Percentiles rank a stretch among this genome's conserved stretches.
These are phyloP conservation scores for Nematolebias whitei DNA, from an alignment of 2,113 vertebrate species.

Conservation along the genomic window DNA sequence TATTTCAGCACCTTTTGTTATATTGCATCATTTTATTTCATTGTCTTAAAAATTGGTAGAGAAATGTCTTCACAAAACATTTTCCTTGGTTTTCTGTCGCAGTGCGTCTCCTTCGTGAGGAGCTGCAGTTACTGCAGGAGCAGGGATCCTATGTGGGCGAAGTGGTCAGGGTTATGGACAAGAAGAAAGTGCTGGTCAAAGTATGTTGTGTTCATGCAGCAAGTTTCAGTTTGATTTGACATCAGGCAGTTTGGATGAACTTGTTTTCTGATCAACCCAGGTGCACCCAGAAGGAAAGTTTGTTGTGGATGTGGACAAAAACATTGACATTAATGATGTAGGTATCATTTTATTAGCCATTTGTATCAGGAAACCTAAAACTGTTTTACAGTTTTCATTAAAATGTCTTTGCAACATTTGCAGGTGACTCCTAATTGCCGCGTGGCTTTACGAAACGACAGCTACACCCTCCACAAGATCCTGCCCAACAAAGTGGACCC, in stretches of 20 bases:
- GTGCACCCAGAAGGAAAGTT: conserved; percentile 98
- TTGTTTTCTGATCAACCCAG: conserved; percentile 65
- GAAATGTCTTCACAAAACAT: not conserved
- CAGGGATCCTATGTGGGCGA: conserved; percentile 98
- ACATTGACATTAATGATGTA: conserved; percentile 98
- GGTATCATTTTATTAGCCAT: conserved; percentile 66
- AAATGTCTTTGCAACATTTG: not conserved
- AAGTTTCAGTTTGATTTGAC: not conserved
- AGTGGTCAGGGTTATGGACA: conserved; percentile 98
- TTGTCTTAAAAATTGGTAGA: not conserved
- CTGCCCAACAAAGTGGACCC: conserved; percentile 98
- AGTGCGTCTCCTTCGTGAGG: conserved; percentile 95
- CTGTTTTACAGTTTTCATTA: not conserved
- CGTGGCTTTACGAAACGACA: conserved; percentile 95
- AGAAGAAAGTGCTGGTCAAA: conserved; percentile 99
- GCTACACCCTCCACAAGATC: conserved; percentile 98
- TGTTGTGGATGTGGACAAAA: conserved; percentile 98
- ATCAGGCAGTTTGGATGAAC: not conserved
- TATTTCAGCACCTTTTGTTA: not conserved
- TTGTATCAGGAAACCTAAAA: not conserved
- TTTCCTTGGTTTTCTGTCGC: not conserved
- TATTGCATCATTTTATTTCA: not conserved
- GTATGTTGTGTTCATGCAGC: conserved; percentile 59
- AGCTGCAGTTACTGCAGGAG: conserved; percentile 96
- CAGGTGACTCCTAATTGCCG: conserved; percentile 98